Evolutionary conservation across 2,797 vertebrate genomes (phyloP), one percentile per base, ranked within the genome.

Genomic region (Oryzias sinensis): DNA sequence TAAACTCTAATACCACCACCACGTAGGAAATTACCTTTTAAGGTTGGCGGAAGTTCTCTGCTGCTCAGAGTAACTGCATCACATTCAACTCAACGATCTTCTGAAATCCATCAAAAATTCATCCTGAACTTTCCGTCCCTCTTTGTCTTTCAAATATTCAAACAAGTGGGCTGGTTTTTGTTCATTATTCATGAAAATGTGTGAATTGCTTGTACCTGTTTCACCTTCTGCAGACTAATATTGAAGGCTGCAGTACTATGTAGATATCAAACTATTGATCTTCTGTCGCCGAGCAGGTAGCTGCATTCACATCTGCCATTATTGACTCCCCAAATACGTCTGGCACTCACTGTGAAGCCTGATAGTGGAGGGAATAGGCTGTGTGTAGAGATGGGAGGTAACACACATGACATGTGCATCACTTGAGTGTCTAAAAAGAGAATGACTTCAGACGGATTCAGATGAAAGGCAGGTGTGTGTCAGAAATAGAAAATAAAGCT

Each of bases 381-480:
- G 40, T 2, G 20, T 22, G 37, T 41, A 37, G 49, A 51, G 62
- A 33, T 69, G 11, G 56, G 65, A 44, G 24, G 33, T 49, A 48
- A n/a, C 17, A 18, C 27, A 4, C 9, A 33, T 29, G 16, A 56
- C 43, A 20, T 49, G 51, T 11, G 44, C 44, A n/a, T 45, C 44
- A 44, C 57, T 17, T 53, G 42, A 54, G 52, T 65, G 45, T 53
- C 20, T 15, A 9, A 46, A 29, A 52, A 68, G 59, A 60, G 49
- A 49, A 47, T 49, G 43, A 54, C 73, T 79, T 71, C 80, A 70
- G 60, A 70, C 46, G 56, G 57, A 68, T 61, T 64, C 46, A 50
- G 63, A 79, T 73, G 59, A 81, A 76, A 77, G 77, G 63, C 82
- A 83, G 77, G 67, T 81, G 78, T 70, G 50, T 67, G 59, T 79